Conservation (phyloP, 2,113 vertebrate genomes). For the Monarcha castaneiventris region DNA sequence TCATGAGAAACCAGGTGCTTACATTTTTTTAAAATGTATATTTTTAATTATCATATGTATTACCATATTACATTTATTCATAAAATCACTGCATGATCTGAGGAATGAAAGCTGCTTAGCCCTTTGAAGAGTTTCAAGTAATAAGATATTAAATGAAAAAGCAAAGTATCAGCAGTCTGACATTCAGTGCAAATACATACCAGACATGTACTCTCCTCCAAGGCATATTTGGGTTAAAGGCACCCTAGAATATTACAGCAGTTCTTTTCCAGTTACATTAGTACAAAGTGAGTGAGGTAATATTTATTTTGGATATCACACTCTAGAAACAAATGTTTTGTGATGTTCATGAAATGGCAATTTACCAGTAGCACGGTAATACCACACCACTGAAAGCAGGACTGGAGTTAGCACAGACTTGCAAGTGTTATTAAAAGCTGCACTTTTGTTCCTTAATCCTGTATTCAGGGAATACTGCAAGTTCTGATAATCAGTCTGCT, state of each 20-base stretch:
- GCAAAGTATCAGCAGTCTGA: neutral
- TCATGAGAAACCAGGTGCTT: neutral
- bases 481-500: conserved; percentile 68
- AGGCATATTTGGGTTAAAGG: neutral
- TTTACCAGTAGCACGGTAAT: neutral
- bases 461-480: conserved; percentile 56
- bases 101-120: conserved; percentile 24
- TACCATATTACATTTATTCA: conserved; percentile 37
- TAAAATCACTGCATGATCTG: conserved; percentile 20
- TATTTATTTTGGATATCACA: neutral
- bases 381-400: neutral
- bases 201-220: neutral
- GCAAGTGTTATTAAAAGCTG: conserved; percentile 44
- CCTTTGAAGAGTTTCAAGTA: conserved; percentile 38
- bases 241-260: neutral
- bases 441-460: conserved; percentile 38
- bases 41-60: conserved; percentile 20
- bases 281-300: neutral
- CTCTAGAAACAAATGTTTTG: neutral
- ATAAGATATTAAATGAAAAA: conserved; percentile 43
- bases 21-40: neutral
- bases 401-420: neutral
- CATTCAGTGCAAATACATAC: neutral
- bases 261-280: neutral
- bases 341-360: neutral